phyloP scores from a whole-genome alignment of 2,888 invertebrate genomes.

The Drosophila subquinaria region DNA sequence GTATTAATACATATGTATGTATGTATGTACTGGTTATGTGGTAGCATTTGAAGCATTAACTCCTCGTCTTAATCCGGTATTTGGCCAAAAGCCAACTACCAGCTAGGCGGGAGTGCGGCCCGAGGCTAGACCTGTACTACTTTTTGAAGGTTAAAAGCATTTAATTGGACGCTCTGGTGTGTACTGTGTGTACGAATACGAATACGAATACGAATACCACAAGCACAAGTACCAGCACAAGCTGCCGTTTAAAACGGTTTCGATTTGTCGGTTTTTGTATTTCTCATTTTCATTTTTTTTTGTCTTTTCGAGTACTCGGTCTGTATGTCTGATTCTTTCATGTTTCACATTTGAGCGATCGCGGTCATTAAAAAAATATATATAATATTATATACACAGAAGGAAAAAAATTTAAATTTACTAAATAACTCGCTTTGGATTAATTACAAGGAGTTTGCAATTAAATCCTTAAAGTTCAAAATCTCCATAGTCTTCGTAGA shows the following conservation, averaged over 20 bases:
- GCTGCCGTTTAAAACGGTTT: constrained; percentile 57
- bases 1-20: neutral
- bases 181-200: neutral
- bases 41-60: constrained; percentile 46
- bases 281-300: constrained; percentile 17
- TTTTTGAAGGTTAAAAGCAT: constrained; percentile 80
- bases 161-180: constrained; percentile 63
- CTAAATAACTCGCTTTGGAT: constrained; percentile 5
- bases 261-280: constrained; percentile 53
- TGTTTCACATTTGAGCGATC: constrained; percentile 81
- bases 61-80: constrained; percentile 70
- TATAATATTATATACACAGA: neutral
- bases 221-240: neutral
- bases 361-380: constrained; percentile 73
- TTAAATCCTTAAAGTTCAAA: neutral
- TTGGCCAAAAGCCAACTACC: constrained; percentile 37
- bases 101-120: constrained; percentile 45
- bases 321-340: constrained; percentile 40
- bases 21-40: constrained; percentile 14
- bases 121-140: constrained; percentile 76
- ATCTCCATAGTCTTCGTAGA: constrained; percentile 16
- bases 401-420: neutral
- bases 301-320: neutral
- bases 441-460: neutral
- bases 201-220: constrained; percentile 23